Evolutionary conservation across 2,797 vertebrate species (phyloP).

Genomic region (Enoplosus armatus): DNA sequence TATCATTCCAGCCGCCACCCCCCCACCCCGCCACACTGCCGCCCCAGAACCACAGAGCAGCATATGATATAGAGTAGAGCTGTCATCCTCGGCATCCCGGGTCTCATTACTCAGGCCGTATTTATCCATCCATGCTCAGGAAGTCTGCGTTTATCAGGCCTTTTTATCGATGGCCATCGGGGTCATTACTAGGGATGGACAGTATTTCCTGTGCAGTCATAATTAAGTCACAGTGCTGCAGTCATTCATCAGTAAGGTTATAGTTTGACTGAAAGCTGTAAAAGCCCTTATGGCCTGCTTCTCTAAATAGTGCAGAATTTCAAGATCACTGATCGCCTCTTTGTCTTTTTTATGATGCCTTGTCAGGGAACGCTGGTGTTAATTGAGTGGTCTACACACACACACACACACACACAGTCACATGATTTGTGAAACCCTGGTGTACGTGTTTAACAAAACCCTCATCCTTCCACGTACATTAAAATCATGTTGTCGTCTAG

Average conservation of each 20-base stretch:
- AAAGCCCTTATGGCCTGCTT: constrained; percentile 53
- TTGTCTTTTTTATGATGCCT: constrained; percentile 56
- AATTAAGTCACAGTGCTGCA: constrained; percentile 81
- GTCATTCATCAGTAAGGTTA: constrained; percentile 74
- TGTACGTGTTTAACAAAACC: constrained; percentile 37
- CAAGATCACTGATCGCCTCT: constrained; percentile 10
- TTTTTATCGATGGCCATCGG: constrained; percentile 85
- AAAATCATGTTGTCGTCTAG: constrained; percentile 51
- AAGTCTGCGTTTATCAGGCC: constrained; percentile 85
- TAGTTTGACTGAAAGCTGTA: constrained; percentile 71
- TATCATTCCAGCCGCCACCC: too few species aligned
- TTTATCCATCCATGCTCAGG: constrained; percentile 82
- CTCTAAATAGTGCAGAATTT: constrained; percentile 44
- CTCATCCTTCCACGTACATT: constrained; percentile 46
- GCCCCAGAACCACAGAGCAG: constrained; percentile 65
- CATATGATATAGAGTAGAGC: constrained; percentile 82
- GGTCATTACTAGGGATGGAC: constrained; percentile 82
- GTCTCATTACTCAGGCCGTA: constrained; percentile 80
- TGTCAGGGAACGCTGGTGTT: constrained; percentile 16
- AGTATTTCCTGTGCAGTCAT: constrained; percentile 83
- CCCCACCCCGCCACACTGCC: not conserved
- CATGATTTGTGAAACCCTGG: constrained; percentile 50
- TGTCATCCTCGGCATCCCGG: constrained; percentile 74
- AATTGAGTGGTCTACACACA: constrained; percentile 27
- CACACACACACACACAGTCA: not conserved